Evolutionary conservation across 2,797 vertebrate species (phyloP), one percentile per base, ranked within the genome.

Genomic region (Rhodeus uyekii): DNA sequence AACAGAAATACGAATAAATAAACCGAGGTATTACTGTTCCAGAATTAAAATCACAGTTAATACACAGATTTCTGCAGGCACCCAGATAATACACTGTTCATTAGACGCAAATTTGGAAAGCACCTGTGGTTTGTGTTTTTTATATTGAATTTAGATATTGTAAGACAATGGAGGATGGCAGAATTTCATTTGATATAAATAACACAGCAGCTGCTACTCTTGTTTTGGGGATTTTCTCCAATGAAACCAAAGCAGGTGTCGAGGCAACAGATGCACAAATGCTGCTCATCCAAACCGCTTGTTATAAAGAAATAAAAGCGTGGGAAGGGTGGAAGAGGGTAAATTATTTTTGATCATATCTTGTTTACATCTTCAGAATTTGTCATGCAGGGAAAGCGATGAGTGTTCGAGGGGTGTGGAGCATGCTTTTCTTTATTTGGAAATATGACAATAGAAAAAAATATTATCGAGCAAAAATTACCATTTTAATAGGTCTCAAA

Each of bases 181-280:
- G 36, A 58, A 42, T 39, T 8, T 6, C 10, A 3, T 78, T 3
- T 16, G 24, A 53, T 38, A 55, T 27, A 19, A 68, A 53, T 55
- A 67, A 78, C 19, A 10, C 46, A 2, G 63, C 46, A 78, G 34
- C 63, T 53, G 76, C 13, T 50, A 36, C 16, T 19, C 32, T 68
- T 22, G 27, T 9, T 32, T 48, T 48, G 38, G 3, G 5, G 0
- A 13, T 64, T 63, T 60, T 42, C 13, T n/a, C 10, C 10, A 42
- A 7, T 68, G 5, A 68, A 32, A 79, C 27, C 8, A 55, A 79
- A 79, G 48, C 77, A 69, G 77, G 77, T 79, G 76, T 68, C 16
- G 2, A 55, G n/a, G 14, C 64, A 39, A 79, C 64, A 79, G 64
- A 69, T 79, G 63, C 48, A 8, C 64, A 29, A 79, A 69, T 69